phyloP scores from a whole-genome alignment of 2,113 vertebrate genomes.

The Abramis brama region DNA sequence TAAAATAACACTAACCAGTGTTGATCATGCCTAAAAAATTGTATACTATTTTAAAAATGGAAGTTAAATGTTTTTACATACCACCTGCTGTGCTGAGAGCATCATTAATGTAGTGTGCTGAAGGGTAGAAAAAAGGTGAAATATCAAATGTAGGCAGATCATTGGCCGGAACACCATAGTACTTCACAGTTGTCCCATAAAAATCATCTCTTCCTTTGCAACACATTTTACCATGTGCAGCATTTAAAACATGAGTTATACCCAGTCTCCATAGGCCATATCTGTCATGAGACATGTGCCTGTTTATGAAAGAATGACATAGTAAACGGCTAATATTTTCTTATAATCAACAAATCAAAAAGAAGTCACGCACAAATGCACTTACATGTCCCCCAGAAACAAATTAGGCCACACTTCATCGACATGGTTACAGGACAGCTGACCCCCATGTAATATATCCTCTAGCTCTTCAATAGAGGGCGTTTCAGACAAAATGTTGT shows the following conservation, averaged over 20 bases:
- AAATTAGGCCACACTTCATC: slow-evolving; percentile 94
- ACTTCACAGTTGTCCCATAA: slow-evolving; percentile 86
- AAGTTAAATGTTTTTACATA: slow-evolving; percentile 62
- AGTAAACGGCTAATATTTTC: not conserved
- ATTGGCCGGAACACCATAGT: slow-evolving; percentile 87
- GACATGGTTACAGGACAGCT: slow-evolving; percentile 80
- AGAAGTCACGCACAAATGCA: slow-evolving; percentile 47
- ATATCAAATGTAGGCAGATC: slow-evolving; percentile 91
- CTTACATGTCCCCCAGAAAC: slow-evolving; percentile 92
- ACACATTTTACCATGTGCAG: slow-evolving; percentile 81
- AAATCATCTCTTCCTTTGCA: slow-evolving; percentile 87
- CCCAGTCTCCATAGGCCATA: slow-evolving; percentile 75
- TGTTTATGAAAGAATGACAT: slow-evolving; percentile 54
- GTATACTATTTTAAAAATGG: not conserved
- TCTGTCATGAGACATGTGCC: slow-evolving; percentile 76
- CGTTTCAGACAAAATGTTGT: not conserved
- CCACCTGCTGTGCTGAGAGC: slow-evolving; percentile 84
- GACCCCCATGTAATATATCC: slow-evolving; percentile 79
- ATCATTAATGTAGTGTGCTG: slow-evolving; percentile 86
- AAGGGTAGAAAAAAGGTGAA: slow-evolving; percentile 87
- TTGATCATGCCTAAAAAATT: not conserved
- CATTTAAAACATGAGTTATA: slow-evolving; percentile 77
- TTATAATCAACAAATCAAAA: not conserved
- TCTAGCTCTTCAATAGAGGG: slow-evolving; percentile 81
- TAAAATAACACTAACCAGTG: not conserved